Percentiles rank a stretch among this genome's conserved stretches.
Conservation (phyloP, 2,797 vertebrate genomes). For the Poeciliopsis paucimaculata region DNA sequence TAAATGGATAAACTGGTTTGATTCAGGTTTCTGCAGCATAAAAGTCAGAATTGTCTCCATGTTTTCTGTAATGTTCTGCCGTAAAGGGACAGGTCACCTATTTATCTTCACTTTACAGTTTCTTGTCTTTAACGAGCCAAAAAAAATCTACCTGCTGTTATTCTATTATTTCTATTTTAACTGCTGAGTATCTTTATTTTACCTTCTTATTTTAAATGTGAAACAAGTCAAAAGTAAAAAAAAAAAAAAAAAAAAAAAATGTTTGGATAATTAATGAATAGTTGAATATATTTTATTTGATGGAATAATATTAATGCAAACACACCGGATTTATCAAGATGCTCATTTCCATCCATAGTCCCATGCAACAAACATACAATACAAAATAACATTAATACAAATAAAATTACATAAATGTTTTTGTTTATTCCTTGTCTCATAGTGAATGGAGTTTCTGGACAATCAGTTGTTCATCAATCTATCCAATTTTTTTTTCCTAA, state of each 20-base stretch:
- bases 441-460: no score
- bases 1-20: neutral
- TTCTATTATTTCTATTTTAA: neutral
- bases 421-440: no score
- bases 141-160: slow-evolving; percentile 7
- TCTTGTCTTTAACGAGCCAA: slow-evolving; percentile 2
- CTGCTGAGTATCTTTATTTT: neutral
- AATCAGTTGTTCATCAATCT: no score
- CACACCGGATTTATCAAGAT: no score
- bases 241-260: neutral
- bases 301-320: no score
- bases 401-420: no score
- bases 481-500: no score
- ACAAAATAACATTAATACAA: no score
- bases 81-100: slow-evolving; percentile 56
- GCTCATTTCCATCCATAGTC: no score
- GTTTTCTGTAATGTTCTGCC: slow-evolving; percentile 43
- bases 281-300: no score
- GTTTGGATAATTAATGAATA: neutral
- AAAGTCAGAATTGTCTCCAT: slow-evolving; percentile 31
- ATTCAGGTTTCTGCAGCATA: slow-evolving; percentile 25
- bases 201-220: neutral
- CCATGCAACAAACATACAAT: no score
- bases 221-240: neutral
- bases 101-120: slow-evolving; percentile 22